Percentiles rank a stretch among this genome's conserved stretches.
Conservation (phyloP, 2,113 vertebrate genomes). For the Paramormyrops kingsleyae region DNA sequence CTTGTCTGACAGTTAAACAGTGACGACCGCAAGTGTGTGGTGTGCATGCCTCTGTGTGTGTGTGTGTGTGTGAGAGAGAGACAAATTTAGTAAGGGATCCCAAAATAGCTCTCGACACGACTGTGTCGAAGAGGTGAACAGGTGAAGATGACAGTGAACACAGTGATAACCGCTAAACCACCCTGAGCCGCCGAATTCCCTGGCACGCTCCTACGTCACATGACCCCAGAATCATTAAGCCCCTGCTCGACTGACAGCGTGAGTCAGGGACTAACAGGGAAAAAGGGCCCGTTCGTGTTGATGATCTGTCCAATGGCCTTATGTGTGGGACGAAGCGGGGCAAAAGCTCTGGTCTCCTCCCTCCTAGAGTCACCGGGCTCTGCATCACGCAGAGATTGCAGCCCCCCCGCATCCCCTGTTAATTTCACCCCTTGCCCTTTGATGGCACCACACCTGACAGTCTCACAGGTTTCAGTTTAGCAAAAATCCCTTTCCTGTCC, state of each 20-base stretch:
- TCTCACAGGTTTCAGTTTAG: not conserved
- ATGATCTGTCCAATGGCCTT: slow-evolving; percentile 22
- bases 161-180: not conserved
- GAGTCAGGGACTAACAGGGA: not conserved
- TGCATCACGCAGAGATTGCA: not conserved
- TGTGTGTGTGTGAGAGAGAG: not conserved
- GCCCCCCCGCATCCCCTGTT: not conserved
- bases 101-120: not conserved
- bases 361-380: not conserved
- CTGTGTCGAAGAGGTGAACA: not conserved
- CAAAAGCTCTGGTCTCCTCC: not conserved
- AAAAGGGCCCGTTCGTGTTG: slow-evolving; percentile 9
- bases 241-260: not conserved
- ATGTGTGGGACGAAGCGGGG: not conserved
- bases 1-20: not conserved
- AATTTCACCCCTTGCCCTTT: not conserved
- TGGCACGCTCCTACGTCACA: not conserved
- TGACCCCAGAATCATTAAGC: not conserved
- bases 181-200: not conserved
- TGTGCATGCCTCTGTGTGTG: not conserved
- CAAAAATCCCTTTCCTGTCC: not conserved
- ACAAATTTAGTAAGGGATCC: not conserved
- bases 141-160: not conserved
- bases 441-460: not conserved
- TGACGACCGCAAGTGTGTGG: not conserved